These are phyloP conservation scores for Microchirus variegatus DNA, from an alignment of 2,797 vertebrate species.

Conservation along the genomic window DNA sequence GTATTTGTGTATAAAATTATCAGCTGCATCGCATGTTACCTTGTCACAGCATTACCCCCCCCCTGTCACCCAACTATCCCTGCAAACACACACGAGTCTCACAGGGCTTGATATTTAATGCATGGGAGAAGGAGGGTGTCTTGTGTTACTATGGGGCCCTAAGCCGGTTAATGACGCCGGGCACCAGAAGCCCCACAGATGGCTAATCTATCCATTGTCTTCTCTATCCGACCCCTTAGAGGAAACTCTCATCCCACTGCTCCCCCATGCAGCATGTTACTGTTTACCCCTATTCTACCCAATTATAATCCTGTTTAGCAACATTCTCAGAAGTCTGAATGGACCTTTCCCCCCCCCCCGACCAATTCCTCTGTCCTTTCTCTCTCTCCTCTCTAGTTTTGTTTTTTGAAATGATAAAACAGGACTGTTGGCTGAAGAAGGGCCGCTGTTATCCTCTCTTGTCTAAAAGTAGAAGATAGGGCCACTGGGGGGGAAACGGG, in stretches of 20 bases:
- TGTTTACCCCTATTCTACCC: conserved; percentile 81
- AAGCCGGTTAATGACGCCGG: conserved; percentile 81
- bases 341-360: conserved; percentile 47
- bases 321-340: conserved; percentile 80
- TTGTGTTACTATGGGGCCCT: conserved; percentile 75
- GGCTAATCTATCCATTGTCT: conserved; percentile 88
- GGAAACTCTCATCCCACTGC: conserved; percentile 67
- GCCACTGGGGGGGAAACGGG: conserved; percentile 30
- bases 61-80: conserved; percentile 17
- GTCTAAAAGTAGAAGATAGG: conserved; percentile 51
- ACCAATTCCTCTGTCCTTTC: conserved; percentile 20
- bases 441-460: conserved; percentile 58
- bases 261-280: conserved; percentile 74
- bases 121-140: conserved; percentile 53
- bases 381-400: conserved; percentile 46
- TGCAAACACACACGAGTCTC: conserved; percentile 36
- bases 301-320: conserved; percentile 85
- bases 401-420: conserved; percentile 72
- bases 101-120: conserved; percentile 59
- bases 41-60: conserved; percentile 44
- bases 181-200: conserved; percentile 84
- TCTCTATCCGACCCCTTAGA: conserved; percentile 60
- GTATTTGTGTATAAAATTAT: conserved; percentile 60
- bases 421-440: conserved; percentile 54
- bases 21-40: conserved; percentile 46